These are phyloP conservation scores for Myotis vivesi DNA, from an alignment of 2,797 vertebrate species.

Conservation along the genomic window DNA sequence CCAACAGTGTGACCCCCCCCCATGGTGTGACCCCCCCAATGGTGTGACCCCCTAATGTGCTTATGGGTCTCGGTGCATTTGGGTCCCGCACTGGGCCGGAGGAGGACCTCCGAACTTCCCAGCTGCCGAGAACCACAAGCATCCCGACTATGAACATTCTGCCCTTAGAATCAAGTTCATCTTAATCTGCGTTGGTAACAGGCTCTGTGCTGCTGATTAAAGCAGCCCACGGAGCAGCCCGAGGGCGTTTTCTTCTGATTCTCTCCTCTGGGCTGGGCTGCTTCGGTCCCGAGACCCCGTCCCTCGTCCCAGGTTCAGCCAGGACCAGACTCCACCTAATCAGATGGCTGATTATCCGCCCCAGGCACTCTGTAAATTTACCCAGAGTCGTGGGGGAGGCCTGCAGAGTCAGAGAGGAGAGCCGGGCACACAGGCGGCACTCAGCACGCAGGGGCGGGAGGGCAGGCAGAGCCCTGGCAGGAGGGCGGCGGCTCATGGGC, in stretches of 20 bases:
- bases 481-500: too few species aligned
- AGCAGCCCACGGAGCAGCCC: constrained; percentile 52
- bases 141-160: constrained; percentile 71
- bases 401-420: constrained; percentile 52
- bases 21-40: too few species aligned
- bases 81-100: constrained; percentile 52
- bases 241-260: background rate
- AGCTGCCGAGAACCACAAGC: constrained; percentile 69
- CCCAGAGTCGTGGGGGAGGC: constrained; percentile 53
- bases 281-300: constrained; percentile 33
- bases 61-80: background rate
- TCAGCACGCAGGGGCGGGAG: background rate
- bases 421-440: constrained; percentile 31
- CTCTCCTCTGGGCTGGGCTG: background rate
- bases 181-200: constrained; percentile 69
- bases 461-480: background rate
- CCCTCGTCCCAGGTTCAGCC: constrained; percentile 51
- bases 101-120: constrained; percentile 65
- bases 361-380: constrained; percentile 60
- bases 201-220: constrained; percentile 73
- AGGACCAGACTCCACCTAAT: constrained; percentile 64
- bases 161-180: constrained; percentile 64
- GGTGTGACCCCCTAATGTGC: too few species aligned
- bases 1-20: too few species aligned
- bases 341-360: constrained; percentile 68